Percentiles rank a stretch among this genome's conserved stretches.
These are phyloP conservation scores for Axinella damicornis DNA, from an alignment of 37 sponge, comb jelly and placozoan genomes.

Conservation along the genomic window DNA sequence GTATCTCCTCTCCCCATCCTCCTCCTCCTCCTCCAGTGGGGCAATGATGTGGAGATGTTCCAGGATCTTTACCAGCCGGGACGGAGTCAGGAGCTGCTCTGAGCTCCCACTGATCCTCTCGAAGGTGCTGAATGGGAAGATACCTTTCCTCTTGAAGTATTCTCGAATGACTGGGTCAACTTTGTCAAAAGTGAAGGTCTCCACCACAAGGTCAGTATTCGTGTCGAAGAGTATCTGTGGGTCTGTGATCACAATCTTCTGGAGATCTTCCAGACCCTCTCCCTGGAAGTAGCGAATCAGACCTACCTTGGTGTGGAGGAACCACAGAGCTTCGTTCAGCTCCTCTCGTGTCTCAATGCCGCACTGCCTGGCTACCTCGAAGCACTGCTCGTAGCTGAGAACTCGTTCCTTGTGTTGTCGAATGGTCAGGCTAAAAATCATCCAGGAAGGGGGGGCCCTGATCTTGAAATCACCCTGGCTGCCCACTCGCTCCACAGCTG, in stretches of 20 bases:
- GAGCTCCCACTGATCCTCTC: not conserved
- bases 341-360: slow-evolving; percentile 18
- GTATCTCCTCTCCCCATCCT: not conserved
- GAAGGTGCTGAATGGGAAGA: not conserved
- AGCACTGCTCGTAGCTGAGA: not conserved
- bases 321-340: slow-evolving; percentile 4
- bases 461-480: not conserved
- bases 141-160: slow-evolving; percentile 8
- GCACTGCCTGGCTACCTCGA: slow-evolving; percentile 7
- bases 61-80: not conserved
- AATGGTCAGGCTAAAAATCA: not conserved
- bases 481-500: not conserved
- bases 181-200: slow-evolving; percentile 15
- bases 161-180: not conserved
- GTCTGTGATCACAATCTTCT: slow-evolving; percentile 12
- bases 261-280: not conserved
- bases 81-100: too few species aligned
- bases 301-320: slow-evolving; percentile 5
- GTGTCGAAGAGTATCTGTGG: slow-evolving; percentile 12
- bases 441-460: not conserved
- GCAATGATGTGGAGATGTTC: slow-evolving; percentile 22
- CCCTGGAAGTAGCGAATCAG: slow-evolving; percentile 7
- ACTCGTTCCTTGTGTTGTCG: not conserved
- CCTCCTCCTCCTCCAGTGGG: not conserved
- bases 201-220: slow-evolving; percentile 2